phyloP scores from a whole-genome alignment of 2,888 invertebrate species.

The Ectemnius lituratus region DNA sequence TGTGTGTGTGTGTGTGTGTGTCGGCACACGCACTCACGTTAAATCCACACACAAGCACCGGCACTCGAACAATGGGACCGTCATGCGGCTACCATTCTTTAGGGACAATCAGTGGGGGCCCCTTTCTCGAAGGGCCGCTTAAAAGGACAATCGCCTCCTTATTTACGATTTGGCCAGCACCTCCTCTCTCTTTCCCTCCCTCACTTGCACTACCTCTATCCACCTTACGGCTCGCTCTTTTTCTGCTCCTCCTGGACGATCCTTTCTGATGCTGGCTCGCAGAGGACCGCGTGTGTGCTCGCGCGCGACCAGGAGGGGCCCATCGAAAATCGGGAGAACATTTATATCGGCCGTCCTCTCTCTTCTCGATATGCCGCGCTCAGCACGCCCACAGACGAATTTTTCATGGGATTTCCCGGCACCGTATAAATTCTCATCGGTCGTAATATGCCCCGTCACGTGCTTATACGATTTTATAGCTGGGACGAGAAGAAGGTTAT shows the following conservation, averaged over 20 bases:
- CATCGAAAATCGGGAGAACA: constrained; percentile 43
- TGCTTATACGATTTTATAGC: constrained; percentile 19
- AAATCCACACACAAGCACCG: constrained; percentile 50
- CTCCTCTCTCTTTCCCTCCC: constrained; percentile 34
- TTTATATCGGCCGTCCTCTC: constrained; percentile 15
- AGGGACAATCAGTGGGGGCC: constrained; percentile 69
- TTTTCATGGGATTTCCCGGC: constrained; percentile 46
- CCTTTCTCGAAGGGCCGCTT: constrained; percentile 63
- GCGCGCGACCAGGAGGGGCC: constrained; percentile 17
- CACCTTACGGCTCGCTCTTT: constrained; percentile 18
- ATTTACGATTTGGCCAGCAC: constrained; percentile 71
- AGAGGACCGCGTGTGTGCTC: neutral
- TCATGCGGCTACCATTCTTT: constrained; percentile 75
- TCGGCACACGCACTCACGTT: constrained; percentile 37
- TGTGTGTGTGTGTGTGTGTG: too few relatives aligned
- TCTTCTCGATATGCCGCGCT: neutral
- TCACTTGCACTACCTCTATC: neutral
- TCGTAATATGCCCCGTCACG: constrained; percentile 19
- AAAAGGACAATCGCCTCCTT: constrained; percentile 75
- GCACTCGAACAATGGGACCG: constrained; percentile 73
- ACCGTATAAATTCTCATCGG: constrained; percentile 38
- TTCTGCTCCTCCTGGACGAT: constrained; percentile 30
- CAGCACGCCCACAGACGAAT: constrained; percentile 38
- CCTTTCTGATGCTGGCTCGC: neutral
- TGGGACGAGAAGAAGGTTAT: neutral